phyloP scores from a whole-genome alignment of 2,888 invertebrate genomes.

The Punctoribates punctum region DNA sequence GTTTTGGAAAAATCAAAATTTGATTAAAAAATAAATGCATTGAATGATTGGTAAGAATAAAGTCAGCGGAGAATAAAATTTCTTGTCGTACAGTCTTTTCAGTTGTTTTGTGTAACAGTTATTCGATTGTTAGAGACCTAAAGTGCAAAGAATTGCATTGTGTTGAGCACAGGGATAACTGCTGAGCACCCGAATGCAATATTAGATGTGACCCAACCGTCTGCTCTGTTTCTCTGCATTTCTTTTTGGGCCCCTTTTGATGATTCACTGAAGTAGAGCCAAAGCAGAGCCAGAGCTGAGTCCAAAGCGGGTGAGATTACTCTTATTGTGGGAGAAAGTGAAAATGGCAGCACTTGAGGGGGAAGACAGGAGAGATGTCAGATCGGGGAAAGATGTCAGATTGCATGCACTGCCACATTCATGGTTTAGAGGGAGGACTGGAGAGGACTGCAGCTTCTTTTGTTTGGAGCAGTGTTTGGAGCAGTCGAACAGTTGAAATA shows the following conservation, averaged over 20 bases:
- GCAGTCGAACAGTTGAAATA: slow-evolving; percentile 17
- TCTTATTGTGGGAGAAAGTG: slow-evolving; percentile 23
- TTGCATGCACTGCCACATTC: slow-evolving; percentile 28
- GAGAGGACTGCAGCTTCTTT: slow-evolving; percentile 31
- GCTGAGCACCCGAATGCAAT: slow-evolving; percentile 7
- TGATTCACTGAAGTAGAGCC: slow-evolving; percentile 27
- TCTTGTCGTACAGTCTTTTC: slow-evolving; percentile 22
- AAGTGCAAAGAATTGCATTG: slow-evolving; percentile 2
- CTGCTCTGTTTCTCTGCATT: slow-evolving; percentile 26
- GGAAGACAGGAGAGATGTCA: slow-evolving; percentile 31
- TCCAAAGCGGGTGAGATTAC: slow-evolving; percentile 37
- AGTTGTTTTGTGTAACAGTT: slow-evolving; percentile 32
- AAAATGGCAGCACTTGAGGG: slow-evolving; percentile 32
- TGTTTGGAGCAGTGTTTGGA: slow-evolving; percentile 23
- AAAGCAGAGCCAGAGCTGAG: not conserved
- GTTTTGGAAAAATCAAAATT: not conserved
- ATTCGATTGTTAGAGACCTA: slow-evolving; percentile 7
- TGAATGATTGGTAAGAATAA: not conserved
- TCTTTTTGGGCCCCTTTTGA: slow-evolving; percentile 38
- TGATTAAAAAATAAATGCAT: not conserved
- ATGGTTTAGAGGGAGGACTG: slow-evolving; percentile 18
- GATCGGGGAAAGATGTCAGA: slow-evolving; percentile 37
- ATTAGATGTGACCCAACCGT: slow-evolving; percentile 35
- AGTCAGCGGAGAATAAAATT: slow-evolving; percentile 28
- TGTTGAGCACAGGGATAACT: not conserved